Conservation (phyloP, 2,797 vertebrate genomes). For the Typhlichthys subterraneus region DNA sequence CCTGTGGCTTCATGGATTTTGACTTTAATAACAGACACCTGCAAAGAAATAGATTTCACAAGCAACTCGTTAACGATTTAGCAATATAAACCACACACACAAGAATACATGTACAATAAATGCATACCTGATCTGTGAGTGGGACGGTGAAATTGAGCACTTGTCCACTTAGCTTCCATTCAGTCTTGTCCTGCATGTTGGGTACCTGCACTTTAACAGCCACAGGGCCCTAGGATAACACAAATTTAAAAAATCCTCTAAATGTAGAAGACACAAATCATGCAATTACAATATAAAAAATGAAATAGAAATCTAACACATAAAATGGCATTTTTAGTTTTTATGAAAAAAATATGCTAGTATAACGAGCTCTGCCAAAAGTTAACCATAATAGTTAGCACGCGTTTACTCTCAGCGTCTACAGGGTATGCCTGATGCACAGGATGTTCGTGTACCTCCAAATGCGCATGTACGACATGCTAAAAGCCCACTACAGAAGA, state of each 20-base stretch:
- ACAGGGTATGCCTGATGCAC: too few species aligned
- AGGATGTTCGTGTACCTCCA: too few species aligned
- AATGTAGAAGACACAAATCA: too few species aligned
- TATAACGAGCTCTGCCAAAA: too few species aligned
- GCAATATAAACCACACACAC: neutral
- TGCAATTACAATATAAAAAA: too few species aligned
- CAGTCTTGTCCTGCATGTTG: slow-evolving; percentile 99
- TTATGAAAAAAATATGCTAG: too few species aligned
- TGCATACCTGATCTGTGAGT: slow-evolving; percentile 91
- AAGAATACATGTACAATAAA: rapidly evolving
- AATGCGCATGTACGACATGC: too few species aligned
- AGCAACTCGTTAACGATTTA: slow-evolving; percentile 1
- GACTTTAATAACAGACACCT: slow-evolving; percentile 99
- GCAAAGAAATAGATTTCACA: slow-evolving; percentile 36
- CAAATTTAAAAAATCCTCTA: neutral
- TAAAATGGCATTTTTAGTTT: too few species aligned
- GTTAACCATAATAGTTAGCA: too few species aligned
- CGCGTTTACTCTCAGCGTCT: too few species aligned
- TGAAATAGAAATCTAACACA: too few species aligned
- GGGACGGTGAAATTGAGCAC: slow-evolving; percentile 94
- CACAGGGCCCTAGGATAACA: slow-evolving; percentile 70
- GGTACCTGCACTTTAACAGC: slow-evolving; percentile 98
- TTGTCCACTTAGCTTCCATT: slow-evolving; percentile 97
- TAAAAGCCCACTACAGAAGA: too few species aligned
- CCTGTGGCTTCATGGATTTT: slow-evolving; percentile 99